Base-by-base conservation (phyloP, 2,888 invertebrate genomes). In the Agriopis marginaria region DNA sequence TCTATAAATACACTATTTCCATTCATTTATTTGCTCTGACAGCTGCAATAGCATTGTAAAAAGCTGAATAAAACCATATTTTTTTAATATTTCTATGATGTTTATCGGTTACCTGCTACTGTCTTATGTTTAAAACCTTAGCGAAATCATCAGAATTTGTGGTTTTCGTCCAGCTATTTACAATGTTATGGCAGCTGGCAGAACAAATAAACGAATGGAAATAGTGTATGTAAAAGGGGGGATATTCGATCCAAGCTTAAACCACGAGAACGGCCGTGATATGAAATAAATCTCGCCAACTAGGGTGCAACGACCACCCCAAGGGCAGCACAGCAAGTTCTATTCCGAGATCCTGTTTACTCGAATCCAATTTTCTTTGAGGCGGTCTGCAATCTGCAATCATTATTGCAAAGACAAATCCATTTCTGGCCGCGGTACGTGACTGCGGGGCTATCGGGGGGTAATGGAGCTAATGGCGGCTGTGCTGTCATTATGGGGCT, bases 371-470 rank as follows among this genome's bases (percentile, higher is more conserved):
- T 92, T 92, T 92, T 90, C 92, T 89, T 85, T 83, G 88, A 89
- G 90, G 92, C 89, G 91, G 90, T 86, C 91, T 88, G 91, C 91
- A 93, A 93, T 92, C 92, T 91, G 83, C 87, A 89, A 90, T 91
- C 89, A 92, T 93, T 92, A 93, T 92, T 89, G 92, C 92, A 93
- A 91, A 94, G 93, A 93, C 93, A 93, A 93, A 93, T 94, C 94
- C 92, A 92, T 93, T 93, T 91, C 90, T 88, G 89, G 86, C 83
- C 79, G 88, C 86, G 85, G 88, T 93, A 94, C 93, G 93, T 94
- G 94, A 92, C 92, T 90, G 89, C 79, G 84, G 83, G 53, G 60
- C 60, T 23, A 23, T 51, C 42, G 51, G 62, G 62, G 67, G 84
- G 90, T 93, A 93, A 93, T 94, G 90, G 91, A 86, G 87, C 83